Conservation (phyloP, 2,888 invertebrate genomes). For the Miltochrista miniata region DNA sequence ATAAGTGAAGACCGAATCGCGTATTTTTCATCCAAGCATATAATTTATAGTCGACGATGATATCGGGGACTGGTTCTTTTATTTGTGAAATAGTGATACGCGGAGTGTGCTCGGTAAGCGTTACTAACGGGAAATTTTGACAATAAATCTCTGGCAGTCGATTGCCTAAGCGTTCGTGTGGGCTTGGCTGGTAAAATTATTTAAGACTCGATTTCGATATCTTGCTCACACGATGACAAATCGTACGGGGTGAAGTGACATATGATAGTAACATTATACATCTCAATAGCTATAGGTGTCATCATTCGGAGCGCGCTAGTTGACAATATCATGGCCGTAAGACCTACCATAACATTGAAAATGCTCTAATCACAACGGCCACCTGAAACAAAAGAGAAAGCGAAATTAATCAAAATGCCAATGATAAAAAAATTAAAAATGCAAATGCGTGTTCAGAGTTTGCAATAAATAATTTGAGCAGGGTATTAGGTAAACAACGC, state of each 20-base stretch:
- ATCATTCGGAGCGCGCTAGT: conserved; percentile 53
- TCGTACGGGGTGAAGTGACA: conserved; percentile 45
- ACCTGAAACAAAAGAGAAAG: conserved; percentile 84
- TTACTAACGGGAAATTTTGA: conserved; percentile 83
- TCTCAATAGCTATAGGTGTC: conserved; percentile 24
- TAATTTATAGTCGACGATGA: conserved; percentile 82
- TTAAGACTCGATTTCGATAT: conserved; percentile 76
- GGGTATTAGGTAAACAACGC: conserved; percentile 26
- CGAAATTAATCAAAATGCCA: conserved; percentile 83
- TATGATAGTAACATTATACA: conserved; percentile 35
- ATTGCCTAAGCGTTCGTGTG: conserved; percentile 82
- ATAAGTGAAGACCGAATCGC: conserved; percentile 76
- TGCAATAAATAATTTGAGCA: conserved; percentile 36
- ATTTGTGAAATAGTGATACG: conserved; percentile 83
- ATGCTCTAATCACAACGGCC: conserved; percentile 69
- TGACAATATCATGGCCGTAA: conserved; percentile 40
- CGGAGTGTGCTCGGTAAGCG: conserved; percentile 81
- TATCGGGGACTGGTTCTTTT: conserved; percentile 82
- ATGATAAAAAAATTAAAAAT: conserved; percentile 63
- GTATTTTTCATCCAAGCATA: conserved; percentile 81
- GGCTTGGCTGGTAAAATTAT: conserved; percentile 76
- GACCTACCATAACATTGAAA: conserved; percentile 73
- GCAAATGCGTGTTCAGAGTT: conserved; percentile 40
- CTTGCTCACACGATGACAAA: conserved; percentile 72
- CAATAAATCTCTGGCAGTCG: conserved; percentile 80